Conservation (phyloP, 2,888 invertebrate species). For the Andricus quercusramuli region DNA sequence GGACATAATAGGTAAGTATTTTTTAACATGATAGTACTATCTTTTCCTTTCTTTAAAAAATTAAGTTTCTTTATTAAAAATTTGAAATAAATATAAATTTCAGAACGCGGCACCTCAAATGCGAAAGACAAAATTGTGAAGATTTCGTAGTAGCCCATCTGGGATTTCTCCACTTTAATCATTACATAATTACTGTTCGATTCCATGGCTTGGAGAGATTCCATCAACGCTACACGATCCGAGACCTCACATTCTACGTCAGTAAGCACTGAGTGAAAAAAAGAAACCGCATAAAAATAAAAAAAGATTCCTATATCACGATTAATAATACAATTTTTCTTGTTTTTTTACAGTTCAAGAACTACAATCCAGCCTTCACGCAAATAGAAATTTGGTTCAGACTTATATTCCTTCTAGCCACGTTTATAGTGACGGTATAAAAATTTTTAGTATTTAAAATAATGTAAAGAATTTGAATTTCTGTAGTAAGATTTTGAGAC, state of each 20-base stretch:
- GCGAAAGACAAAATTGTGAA: constrained; percentile 90
- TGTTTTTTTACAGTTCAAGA: constrained; percentile 88
- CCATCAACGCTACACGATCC: constrained; percentile 90
- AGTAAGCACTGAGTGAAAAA: constrained; percentile 78
- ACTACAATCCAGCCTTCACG: constrained; percentile 96
- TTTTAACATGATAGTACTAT: not conserved
- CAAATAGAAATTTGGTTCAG: constrained; percentile 99
- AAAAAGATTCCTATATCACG: not conserved
- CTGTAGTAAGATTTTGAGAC: not conserved
- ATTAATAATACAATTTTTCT: not conserved
- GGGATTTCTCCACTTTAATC: constrained; percentile 92
- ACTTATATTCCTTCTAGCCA: constrained; percentile 92
- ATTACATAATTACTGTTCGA: constrained; percentile 91
- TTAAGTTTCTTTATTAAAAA: not conserved
- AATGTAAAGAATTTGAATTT: not conserved
- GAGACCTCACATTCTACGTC: constrained; percentile 91
- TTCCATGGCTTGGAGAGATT: constrained; percentile 92
- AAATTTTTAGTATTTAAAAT: not conserved
- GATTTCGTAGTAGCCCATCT: constrained; percentile 94
- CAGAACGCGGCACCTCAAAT: constrained; percentile 90
- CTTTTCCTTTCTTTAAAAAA: constrained; percentile 4
- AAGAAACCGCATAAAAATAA: constrained; percentile 7
- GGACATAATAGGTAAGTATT: constrained; percentile 85
- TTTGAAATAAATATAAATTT: constrained; percentile 54
- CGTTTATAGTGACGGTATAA: constrained; percentile 92